These are phyloP conservation scores for Temnothorax unifasciatus DNA, from an alignment of 2,888 invertebrate species.

Conservation along the genomic window DNA sequence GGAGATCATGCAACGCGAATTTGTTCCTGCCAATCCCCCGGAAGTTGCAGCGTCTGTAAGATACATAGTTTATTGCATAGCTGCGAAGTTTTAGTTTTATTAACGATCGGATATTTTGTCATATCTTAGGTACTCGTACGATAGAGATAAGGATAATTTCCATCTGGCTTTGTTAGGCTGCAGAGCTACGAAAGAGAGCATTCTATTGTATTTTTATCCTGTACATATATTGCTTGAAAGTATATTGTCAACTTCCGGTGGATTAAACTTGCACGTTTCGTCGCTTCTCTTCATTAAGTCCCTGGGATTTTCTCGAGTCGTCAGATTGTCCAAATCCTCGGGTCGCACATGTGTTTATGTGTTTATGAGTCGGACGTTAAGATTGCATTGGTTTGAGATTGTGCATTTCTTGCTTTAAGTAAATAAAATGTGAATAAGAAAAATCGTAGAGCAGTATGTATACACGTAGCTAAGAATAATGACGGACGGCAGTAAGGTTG, in stretches of 20 bases:
- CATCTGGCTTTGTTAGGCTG: conserved; percentile 10
- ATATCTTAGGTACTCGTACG: conserved; percentile 3
- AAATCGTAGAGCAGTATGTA: background rate
- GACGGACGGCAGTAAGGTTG: background rate
- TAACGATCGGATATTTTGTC: conserved; percentile 33
- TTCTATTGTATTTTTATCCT: conserved; percentile 33
- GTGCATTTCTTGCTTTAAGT: conserved; percentile 50
- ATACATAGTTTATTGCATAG: conserved; percentile 13
- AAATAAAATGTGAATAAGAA: conserved; percentile 22
- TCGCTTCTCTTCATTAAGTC: background rate
- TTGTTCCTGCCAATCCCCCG: conserved; percentile 25
- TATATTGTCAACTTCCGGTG: conserved; percentile 12
- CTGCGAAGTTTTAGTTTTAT: conserved; percentile 40
- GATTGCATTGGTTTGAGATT: conserved; percentile 22
- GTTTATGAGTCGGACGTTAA: background rate
- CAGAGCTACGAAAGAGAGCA: background rate
- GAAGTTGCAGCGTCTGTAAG: conserved; percentile 7
- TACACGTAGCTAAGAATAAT: conserved; percentile 9
- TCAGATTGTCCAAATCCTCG: background rate
- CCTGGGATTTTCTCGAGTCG: background rate
- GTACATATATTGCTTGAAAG: conserved; percentile 25
- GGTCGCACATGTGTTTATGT: background rate
- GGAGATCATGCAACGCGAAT: background rate
- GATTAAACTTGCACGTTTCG: conserved; percentile 6
- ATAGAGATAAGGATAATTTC: background rate